phyloP scores from a whole-genome alignment of 2,113 vertebrate genomes.

The Chlamydotis undulata region DNA sequence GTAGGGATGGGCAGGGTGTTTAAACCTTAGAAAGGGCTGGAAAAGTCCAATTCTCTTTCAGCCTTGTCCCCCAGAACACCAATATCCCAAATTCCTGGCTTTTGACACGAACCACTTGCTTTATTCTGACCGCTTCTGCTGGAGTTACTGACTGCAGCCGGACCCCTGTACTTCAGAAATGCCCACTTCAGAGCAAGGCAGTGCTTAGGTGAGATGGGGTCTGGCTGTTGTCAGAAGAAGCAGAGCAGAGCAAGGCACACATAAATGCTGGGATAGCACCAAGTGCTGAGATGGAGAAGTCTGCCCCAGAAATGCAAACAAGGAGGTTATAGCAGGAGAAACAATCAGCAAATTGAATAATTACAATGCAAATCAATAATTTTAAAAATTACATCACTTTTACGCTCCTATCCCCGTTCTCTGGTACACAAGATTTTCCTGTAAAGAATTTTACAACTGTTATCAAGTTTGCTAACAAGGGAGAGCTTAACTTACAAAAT shows the following conservation, averaged over 20 bases:
- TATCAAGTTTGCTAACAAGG: background rate
- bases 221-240: background rate
- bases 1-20: background rate
- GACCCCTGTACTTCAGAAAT: background rate
- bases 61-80: background rate
- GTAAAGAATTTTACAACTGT: background rate
- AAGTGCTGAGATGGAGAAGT: background rate
- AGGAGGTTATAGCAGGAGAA: background rate
- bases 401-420: background rate
- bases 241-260: background rate
- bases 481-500: background rate
- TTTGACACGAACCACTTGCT: background rate
- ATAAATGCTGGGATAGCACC: background rate
- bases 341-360: background rate
- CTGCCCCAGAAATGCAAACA: background rate
- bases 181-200: accelerated
- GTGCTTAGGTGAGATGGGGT: background rate
- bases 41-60: background rate
- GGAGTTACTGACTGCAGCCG: background rate
- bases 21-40: background rate
- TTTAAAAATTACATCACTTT: background rate
- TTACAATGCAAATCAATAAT: background rate
- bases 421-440: background rate
- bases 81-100: background rate
- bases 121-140: background rate